These are phyloP conservation scores for Triplophysa bombifrons DNA, from an alignment of 2,797 vertebrate species.

Conservation along the genomic window DNA sequence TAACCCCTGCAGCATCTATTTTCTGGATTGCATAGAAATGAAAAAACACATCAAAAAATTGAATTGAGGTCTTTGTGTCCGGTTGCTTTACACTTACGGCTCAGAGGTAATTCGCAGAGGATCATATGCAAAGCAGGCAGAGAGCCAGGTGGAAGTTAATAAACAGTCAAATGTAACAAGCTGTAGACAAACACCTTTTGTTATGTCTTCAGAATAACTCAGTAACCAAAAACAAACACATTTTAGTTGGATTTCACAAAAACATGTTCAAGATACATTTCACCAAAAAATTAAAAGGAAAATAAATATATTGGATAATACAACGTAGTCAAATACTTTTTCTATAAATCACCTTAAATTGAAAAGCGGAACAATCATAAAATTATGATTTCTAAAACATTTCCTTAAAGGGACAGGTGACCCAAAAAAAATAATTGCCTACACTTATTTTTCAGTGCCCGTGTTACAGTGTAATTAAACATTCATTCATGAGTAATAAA, in stretches of 20 bases:
- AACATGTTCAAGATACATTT: neutral
- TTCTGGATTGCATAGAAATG: neutral
- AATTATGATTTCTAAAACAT: no score
- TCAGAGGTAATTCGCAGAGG: slow-evolving; percentile 3
- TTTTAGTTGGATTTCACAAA: neutral
- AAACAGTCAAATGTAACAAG: slow-evolving; percentile 23
- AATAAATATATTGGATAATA: neutral
- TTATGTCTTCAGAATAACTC: neutral
- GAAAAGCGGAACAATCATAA: neutral
- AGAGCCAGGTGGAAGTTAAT: slow-evolving; percentile 34
- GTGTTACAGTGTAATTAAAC: no score
- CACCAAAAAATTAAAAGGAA: neutral
- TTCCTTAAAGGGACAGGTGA: no score
- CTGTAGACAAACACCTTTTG: slow-evolving; percentile 19
- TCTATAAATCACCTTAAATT: neutral
- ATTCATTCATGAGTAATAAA: no score
- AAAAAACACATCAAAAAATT: slow-evolving; percentile 17
- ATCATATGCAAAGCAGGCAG: slow-evolving; percentile 37
- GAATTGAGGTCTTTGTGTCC: neutral
- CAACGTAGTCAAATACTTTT: neutral
- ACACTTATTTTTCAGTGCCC: no score
- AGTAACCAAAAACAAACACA: neutral
- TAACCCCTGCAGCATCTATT: neutral
- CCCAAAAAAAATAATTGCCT: no score
- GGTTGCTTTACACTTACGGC: slow-evolving; percentile 3